A percentile compares a stretch with the other conserved stretches of the same genome.
phyloP scores from a whole-genome alignment of 2,888 invertebrate species.

The Suillia variegata region DNA sequence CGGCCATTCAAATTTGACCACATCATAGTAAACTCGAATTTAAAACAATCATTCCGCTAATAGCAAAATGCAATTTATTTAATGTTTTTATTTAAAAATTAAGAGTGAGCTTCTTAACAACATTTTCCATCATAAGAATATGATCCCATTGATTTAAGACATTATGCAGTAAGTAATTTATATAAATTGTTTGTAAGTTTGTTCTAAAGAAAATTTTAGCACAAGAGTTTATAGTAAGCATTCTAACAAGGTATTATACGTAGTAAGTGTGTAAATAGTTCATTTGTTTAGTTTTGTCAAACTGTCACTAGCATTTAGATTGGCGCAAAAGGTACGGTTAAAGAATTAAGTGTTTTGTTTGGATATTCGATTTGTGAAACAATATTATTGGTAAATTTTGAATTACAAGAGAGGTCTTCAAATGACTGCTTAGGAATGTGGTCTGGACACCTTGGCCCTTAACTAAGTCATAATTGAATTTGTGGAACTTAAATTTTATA shows the following conservation, averaged over 20 bases:
- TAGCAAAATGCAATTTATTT: too few species aligned
- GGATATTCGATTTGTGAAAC: not conserved
- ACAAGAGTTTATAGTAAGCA: slow-evolving; percentile 31
- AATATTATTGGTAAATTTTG: not conserved
- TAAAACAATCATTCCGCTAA: too few species aligned
- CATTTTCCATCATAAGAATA: slow-evolving; percentile 25
- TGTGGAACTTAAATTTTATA: too few species aligned
- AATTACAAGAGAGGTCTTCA: not conserved
- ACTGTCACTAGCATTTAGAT: slow-evolving; percentile 21
- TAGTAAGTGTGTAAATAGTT: slow-evolving; percentile 5
- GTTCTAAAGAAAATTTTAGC: slow-evolving; percentile 46
- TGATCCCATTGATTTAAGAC: slow-evolving; percentile 26
- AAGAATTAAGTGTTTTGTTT: not conserved
- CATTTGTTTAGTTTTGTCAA: slow-evolving; percentile 12
- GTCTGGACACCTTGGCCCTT: too few species aligned
- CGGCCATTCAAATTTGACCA: too few species aligned
- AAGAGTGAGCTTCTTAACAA: slow-evolving; percentile 4
- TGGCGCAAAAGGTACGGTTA: not conserved
- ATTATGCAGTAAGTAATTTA: slow-evolving; percentile 28
- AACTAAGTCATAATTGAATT: too few species aligned
- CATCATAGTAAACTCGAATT: too few species aligned
- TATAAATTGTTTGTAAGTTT: too few species aligned
- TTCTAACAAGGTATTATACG: not conserved
- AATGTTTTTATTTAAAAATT: slow-evolving; percentile 15
- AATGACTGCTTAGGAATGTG: too few species aligned